Evolutionary conservation across 2,113 vertebrate species (phyloP).

Genomic region (Osmerus eperlanus): DNA sequence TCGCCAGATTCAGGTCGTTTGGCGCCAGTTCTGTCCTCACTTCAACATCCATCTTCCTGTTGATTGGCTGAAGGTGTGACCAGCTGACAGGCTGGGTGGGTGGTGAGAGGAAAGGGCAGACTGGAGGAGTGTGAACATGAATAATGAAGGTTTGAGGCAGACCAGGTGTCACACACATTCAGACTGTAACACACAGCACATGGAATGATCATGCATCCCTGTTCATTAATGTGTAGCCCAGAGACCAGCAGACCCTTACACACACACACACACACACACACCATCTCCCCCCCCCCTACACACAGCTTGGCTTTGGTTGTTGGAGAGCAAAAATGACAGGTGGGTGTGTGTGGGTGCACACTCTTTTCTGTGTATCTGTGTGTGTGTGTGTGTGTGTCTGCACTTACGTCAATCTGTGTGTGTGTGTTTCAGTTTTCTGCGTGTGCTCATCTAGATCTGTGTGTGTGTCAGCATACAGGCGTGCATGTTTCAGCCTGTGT

Average conservation of each 20-base stretch:
- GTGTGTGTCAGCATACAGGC: background rate
- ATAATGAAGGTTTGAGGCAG: background rate
- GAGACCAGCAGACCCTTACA: background rate
- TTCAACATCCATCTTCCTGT: background rate
- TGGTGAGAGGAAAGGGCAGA: background rate
- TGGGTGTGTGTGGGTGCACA: too few relatives aligned
- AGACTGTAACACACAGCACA: background rate
- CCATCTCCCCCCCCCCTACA: too few relatives aligned
- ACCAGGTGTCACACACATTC: background rate
- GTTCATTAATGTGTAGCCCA: background rate
- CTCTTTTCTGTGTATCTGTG: too few relatives aligned
- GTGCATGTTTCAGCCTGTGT: background rate
- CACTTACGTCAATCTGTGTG: too few relatives aligned
- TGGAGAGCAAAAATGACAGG: too few relatives aligned
- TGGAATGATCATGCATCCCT: background rate
- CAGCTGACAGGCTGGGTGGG: too few relatives aligned
- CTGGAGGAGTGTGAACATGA: background rate
- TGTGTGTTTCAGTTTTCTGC: too few relatives aligned
- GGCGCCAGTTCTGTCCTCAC: background rate
- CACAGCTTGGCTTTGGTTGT: background rate
- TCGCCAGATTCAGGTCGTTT: too few relatives aligned
- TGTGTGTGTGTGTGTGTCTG: too few relatives aligned
- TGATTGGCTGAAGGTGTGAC: background rate
- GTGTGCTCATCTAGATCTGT: too few relatives aligned
- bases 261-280: background rate